Evolutionary conservation across 1,140 invertebrate species (phyloP).

Genomic region (Thaumatotibia leucotreta): DNA sequence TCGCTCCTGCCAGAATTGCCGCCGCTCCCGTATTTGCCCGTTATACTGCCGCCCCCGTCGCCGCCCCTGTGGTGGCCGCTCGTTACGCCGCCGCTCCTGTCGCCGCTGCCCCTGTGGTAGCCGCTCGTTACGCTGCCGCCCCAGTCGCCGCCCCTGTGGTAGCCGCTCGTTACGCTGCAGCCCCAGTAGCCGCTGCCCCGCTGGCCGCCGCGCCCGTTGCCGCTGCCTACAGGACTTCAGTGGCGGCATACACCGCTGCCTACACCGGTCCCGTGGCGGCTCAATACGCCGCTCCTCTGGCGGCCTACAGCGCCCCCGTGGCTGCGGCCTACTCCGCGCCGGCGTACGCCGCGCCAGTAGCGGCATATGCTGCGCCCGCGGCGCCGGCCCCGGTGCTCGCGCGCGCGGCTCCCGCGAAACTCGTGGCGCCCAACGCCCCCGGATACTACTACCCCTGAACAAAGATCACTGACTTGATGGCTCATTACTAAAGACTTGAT

Average conservation of each 20-base stretch:
- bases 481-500: slow-evolving; percentile 54
- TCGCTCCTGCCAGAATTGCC: slow-evolving; percentile 3
- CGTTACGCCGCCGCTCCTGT: slow-evolving; percentile 28
- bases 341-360: slow-evolving; percentile 24
- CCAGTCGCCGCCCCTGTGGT: slow-evolving; percentile 31
- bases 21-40: slow-evolving; percentile 20
- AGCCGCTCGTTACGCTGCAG: background rate
- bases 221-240: slow-evolving; percentile 14
- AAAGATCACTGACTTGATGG: slow-evolving; percentile 29
- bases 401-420: slow-evolving; percentile 45
- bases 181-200: slow-evolving; percentile 23
- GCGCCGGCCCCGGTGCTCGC: slow-evolving; percentile 19
- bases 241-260: slow-evolving; percentile 19
- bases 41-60: slow-evolving; percentile 28
- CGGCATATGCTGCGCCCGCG: slow-evolving; percentile 25
- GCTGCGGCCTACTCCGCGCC: slow-evolving; percentile 30
- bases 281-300: slow-evolving; percentile 19
- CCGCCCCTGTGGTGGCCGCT: slow-evolving; percentile 7
- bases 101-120: slow-evolving; percentile 21
- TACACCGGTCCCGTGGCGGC: slow-evolving; percentile 19
- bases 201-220: background rate
- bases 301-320: slow-evolving; percentile 28
- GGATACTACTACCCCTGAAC: slow-evolving; percentile 57
- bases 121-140: slow-evolving; percentile 30
- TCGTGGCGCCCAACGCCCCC: slow-evolving; percentile 41